Percentiles rank a stretch among this genome's conserved stretches.
phyloP scores from a whole-genome alignment of 2,113 vertebrate species.

The Gymnobelideus leadbeateri region DNA sequence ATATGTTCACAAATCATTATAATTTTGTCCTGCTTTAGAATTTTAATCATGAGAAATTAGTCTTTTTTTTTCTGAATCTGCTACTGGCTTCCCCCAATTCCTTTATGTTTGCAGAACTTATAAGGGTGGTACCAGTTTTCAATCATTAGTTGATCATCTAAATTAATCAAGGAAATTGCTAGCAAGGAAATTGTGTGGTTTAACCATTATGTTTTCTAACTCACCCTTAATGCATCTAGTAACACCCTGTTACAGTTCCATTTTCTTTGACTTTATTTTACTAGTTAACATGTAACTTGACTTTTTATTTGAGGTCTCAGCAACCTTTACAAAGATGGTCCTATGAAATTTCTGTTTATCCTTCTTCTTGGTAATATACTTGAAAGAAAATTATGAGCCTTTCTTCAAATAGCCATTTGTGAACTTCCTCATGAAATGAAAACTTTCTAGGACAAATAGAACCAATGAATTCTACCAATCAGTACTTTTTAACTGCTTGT shows the following conservation, averaged over 20 bases:
- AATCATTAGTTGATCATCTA: constrained; percentile 20
- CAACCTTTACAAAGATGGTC: constrained; percentile 53
- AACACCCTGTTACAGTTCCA: constrained; percentile 43
- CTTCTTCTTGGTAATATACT: constrained; percentile 39
- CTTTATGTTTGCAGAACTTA: neutral
- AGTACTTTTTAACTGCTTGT: constrained; percentile 25
- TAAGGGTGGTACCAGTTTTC: constrained; percentile 65
- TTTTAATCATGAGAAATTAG: neutral
- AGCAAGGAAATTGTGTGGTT: constrained; percentile 48
- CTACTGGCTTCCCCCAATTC: neutral
- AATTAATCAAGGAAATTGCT: constrained; percentile 53
- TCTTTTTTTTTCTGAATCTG: neutral
- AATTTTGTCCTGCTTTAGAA: neutral
- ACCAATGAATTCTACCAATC: constrained; percentile 11
- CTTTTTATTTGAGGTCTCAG: constrained; percentile 57
- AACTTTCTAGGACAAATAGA: constrained; percentile 7
- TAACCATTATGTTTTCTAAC: constrained; percentile 28
- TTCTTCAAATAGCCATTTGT: neutral
- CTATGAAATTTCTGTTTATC: constrained; percentile 61
- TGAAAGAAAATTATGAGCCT: constrained; percentile 23
- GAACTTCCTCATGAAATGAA: constrained; percentile 29
- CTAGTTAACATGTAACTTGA: constrained; percentile 5
- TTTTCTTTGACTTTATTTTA: constrained; percentile 60
- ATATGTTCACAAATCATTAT: neutral
- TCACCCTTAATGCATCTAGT: neutral